Base-by-base conservation (phyloP, 2,888 invertebrate species). In the Erpobdella octoculata region DNA sequence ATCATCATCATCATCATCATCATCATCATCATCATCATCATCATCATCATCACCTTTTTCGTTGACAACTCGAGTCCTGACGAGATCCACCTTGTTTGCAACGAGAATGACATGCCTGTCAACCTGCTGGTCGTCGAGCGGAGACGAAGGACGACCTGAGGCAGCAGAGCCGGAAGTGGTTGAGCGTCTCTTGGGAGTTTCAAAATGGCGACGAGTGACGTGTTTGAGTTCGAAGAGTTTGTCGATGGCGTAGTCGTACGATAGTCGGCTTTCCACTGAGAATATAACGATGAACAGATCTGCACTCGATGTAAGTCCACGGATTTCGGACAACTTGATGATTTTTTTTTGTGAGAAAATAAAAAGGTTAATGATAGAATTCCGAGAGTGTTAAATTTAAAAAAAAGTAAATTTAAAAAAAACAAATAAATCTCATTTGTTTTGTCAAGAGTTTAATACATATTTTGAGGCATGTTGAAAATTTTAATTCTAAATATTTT, bases 21-120 rank as follows among this genome's bases (percentile, higher is more conserved):
- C 68, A 67, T 67, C 68, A 6, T 61, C 68, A 67, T 67, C 68
- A 38, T 41, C 68, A 67, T 67, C 46, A 21, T 41, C 21, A 28
- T 69, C 48, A 1, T 33, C 28, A 31, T 21, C 46, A 12, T 35
- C 35, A 69, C 53, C 69, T 8, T 58, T 46, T 41, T 58, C 69
- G 15, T 69, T 31, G 18, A 41, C 69, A 4, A 41, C 69, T 28
- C 75, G 59, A 1, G 58, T 70, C 15, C 75, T 36, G 5, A 75
- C 75, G 15, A 75, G 71, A 70, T 75, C 75, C 5, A 70, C 69
- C 38, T 75, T 75, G 71, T 75, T 75, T 65, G 74, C 75, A 12
- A 75, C 75, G 28, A 75, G 72, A 6, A 75, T 74, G 33, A 73
- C 36, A 36, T 73, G 72, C n/a, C 53, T 53, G 8, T 21, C 8